Percentiles rank a stretch among this genome's conserved stretches.
phyloP scores from a whole-genome alignment of 1,140 invertebrate species.

The Plectrocnemia conspersa region DNA sequence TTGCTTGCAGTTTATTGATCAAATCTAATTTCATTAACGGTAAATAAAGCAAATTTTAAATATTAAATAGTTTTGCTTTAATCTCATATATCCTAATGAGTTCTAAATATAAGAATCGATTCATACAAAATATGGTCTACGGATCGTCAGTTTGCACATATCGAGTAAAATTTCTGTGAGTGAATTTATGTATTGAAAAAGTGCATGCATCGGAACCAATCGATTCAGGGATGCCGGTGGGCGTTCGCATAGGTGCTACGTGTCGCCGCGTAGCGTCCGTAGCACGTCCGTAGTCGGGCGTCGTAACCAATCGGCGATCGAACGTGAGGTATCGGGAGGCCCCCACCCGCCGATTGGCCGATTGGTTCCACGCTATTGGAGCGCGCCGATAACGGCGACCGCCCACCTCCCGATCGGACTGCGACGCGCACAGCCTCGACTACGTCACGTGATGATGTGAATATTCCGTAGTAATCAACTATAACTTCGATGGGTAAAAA shows the following conservation, averaged over 20 bases:
- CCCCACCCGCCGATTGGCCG: constrained; percentile 24
- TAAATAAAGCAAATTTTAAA: too few species aligned
- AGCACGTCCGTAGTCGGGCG: constrained; percentile 1
- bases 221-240: too few species aligned
- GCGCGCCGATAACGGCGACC: constrained; percentile 10
- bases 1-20: too few species aligned
- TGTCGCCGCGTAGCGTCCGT: neutral
- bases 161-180: too few species aligned
- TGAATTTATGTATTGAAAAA: neutral
- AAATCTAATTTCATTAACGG: too few species aligned
- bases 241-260: neutral
- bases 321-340: constrained; percentile 30
- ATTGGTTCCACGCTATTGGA: constrained; percentile 32
- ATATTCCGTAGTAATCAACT: constrained; percentile 1
- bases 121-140: too few species aligned
- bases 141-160: too few species aligned
- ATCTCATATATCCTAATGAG: too few species aligned
- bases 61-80: too few species aligned
- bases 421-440: constrained; percentile 13
- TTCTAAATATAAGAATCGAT: too few species aligned
- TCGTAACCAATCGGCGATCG: constrained; percentile 32
- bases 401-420: constrained; percentile 19
- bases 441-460: constrained; percentile 2
- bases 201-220: too few species aligned
- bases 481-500: too few species aligned